Percentiles rank a stretch among this genome's conserved stretches.
phyloP scores from a whole-genome alignment of 1,140 invertebrate genomes.

The Meloidogyne chitwoodi region DNA sequence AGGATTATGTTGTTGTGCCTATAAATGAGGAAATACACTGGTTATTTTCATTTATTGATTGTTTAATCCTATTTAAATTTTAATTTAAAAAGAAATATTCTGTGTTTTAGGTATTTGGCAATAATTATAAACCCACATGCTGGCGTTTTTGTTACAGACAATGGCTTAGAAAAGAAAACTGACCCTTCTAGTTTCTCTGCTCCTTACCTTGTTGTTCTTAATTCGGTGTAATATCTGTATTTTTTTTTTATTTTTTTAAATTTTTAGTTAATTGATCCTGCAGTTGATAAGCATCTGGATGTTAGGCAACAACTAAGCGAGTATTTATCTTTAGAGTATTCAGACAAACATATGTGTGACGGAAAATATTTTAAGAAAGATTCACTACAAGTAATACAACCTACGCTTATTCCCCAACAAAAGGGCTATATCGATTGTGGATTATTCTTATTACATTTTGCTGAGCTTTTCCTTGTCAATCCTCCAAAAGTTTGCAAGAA shows the following conservation, averaged over 20 bases:
- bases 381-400: conserved; percentile 19
- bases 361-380: conserved; percentile 23
- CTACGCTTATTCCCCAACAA: conserved; percentile 77
- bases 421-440: conserved; percentile 95
- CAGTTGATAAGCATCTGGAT: conserved; percentile 29
- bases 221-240: not conserved
- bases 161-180: not conserved
- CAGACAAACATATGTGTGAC: conserved; percentile 26
- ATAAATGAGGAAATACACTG: conserved; percentile 94
- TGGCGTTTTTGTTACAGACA: not conserved
- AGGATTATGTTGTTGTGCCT: conserved; percentile 92
- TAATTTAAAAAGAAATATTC: not conserved
- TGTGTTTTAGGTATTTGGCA: conserved; percentile 71
- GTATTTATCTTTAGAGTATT: conserved; percentile 55
- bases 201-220: conserved; percentile 10
- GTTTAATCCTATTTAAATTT: not conserved
- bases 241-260: not conserved
- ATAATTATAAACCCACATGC: conserved; percentile 81
- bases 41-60: conserved; percentile 59
- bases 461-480: conserved; percentile 79
- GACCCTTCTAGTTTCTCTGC: not conserved
- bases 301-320: conserved; percentile 72
- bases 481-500: conserved; percentile 31
- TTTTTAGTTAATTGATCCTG: conserved; percentile 38
- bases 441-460: conserved; percentile 87